Evolutionary conservation across 2,113 vertebrate species (phyloP).

Genomic region (Campylomormyrus numenius): DNA sequence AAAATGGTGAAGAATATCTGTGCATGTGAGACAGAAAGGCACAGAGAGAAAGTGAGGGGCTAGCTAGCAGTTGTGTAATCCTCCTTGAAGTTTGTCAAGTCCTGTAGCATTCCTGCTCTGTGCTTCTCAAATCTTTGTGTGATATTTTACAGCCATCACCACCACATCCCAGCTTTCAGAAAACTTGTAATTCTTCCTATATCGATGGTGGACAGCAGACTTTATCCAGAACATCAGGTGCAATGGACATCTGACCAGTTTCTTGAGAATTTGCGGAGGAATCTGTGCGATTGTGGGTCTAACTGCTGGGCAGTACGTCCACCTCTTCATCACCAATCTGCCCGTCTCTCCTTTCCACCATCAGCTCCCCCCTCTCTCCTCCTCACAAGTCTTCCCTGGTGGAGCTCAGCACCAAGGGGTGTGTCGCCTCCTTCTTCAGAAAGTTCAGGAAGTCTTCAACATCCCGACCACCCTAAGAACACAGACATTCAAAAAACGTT

Average conservation of each 20-base stretch:
- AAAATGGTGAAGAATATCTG: neutral
- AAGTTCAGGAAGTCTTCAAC: slow-evolving; percentile 59
- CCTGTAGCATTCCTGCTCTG: neutral
- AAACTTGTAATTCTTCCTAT: neutral
- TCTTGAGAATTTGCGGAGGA: neutral
- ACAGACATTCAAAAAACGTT: neutral
- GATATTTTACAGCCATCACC: neutral
- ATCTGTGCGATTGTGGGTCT: neutral
- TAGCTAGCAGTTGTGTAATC: neutral
- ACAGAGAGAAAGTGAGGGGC: neutral
- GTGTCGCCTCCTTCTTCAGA: slow-evolving; percentile 47
- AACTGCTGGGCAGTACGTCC: neutral
- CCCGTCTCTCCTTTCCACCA: neutral
- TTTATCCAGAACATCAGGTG: neutral
- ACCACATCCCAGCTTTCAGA: neutral
- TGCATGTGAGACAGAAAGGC: neutral
- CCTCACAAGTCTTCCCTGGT: slow-evolving; percentile 52
- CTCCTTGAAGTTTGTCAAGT: neutral
- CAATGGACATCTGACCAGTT: neutral
- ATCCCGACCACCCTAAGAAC: slow-evolving; percentile 52
- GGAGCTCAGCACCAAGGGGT: neutral
- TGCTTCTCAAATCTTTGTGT: neutral
- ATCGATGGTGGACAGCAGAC: neutral
- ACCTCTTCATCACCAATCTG: neutral
- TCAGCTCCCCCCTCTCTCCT: neutral